Percentiles rank a stretch among this genome's conserved stretches.
Evolutionary conservation across 1,140 invertebrate genomes (phyloP).

Genomic region (Drosophila melanica): DNA sequence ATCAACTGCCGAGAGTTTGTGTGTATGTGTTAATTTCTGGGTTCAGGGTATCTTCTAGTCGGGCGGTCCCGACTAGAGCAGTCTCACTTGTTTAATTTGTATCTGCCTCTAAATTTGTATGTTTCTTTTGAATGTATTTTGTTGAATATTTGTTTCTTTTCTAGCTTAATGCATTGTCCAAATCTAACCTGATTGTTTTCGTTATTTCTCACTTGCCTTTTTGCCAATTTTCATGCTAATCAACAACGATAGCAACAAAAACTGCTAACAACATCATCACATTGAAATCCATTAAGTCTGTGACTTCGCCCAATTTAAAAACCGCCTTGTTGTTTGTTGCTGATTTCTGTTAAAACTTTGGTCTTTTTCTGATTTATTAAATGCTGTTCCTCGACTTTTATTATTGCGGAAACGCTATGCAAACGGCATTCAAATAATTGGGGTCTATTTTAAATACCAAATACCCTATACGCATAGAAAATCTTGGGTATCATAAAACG

Average conservation of each 20-base stretch:
- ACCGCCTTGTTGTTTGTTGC: slow-evolving; percentile 13
- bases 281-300: slow-evolving; percentile 58
- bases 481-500: neutral
- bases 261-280: slow-evolving; percentile 45
- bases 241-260: slow-evolving; percentile 11
- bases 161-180: neutral
- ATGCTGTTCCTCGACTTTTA: slow-evolving; percentile 45
- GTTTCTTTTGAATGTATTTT: neutral
- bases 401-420: slow-evolving; percentile 65
- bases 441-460: slow-evolving; percentile 1
- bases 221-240: slow-evolving; percentile 41
- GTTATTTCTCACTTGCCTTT: slow-evolving; percentile 11
- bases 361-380: slow-evolving; percentile 42
- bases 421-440: slow-evolving; percentile 37
- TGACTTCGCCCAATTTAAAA: slow-evolving; percentile 28
- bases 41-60: too few species aligned
- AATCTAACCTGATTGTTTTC: slow-evolving; percentile 28
- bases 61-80: too few species aligned
- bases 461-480: slow-evolving; percentile 3
- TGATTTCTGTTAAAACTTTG: slow-evolving; percentile 1
- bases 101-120: neutral
- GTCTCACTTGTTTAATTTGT: neutral
- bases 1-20: too few species aligned
- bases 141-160: neutral
- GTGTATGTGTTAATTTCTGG: too few species aligned